Percentiles rank a stretch among this genome's conserved stretches.
Conservation (phyloP, 2,888 invertebrate genomes). For the Argynnis bischoffii region DNA sequence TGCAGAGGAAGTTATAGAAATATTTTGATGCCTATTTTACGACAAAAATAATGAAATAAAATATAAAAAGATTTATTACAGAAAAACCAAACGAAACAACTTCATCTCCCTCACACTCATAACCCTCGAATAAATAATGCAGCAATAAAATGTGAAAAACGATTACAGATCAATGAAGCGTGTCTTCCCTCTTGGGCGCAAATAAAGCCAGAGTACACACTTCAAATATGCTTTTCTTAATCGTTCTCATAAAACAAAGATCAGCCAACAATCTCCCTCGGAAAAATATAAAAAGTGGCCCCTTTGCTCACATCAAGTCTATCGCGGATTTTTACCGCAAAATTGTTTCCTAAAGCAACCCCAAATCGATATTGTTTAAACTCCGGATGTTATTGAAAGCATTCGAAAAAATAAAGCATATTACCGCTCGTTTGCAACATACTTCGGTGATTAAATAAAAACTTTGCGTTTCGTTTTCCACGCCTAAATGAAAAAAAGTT, state of each 20-base stretch:
- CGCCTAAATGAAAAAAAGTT: too few relatives aligned
- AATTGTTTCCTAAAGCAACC: slow-evolving; percentile 69
- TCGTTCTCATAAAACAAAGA: slow-evolving; percentile 83
- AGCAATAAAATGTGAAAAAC: slow-evolving; percentile 79
- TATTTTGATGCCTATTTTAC: background rate
- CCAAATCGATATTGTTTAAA: slow-evolving; percentile 71
- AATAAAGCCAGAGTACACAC: slow-evolving; percentile 80
- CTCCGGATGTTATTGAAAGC: slow-evolving; percentile 62
- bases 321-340: slow-evolving; percentile 74
- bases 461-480: background rate
- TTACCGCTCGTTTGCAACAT: slow-evolving; percentile 56
- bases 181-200: slow-evolving; percentile 76
- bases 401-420: slow-evolving; percentile 61
- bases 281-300: slow-evolving; percentile 65
- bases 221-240: slow-evolving; percentile 83
- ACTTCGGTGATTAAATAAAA: slow-evolving; percentile 31
- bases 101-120: slow-evolving; percentile 59
- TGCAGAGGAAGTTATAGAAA: background rate
- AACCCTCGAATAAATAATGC: slow-evolving; percentile 63
- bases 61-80: slow-evolving; percentile 45
- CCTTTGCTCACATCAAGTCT: slow-evolving; percentile 75
- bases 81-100: slow-evolving; percentile 58
- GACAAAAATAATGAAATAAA: slow-evolving; percentile 31
- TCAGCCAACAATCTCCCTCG: slow-evolving; percentile 74
- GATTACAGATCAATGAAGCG: slow-evolving; percentile 82